phyloP scores from a whole-genome alignment of 2,113 vertebrate species.

The Hemibagrus wyckioides region DNA sequence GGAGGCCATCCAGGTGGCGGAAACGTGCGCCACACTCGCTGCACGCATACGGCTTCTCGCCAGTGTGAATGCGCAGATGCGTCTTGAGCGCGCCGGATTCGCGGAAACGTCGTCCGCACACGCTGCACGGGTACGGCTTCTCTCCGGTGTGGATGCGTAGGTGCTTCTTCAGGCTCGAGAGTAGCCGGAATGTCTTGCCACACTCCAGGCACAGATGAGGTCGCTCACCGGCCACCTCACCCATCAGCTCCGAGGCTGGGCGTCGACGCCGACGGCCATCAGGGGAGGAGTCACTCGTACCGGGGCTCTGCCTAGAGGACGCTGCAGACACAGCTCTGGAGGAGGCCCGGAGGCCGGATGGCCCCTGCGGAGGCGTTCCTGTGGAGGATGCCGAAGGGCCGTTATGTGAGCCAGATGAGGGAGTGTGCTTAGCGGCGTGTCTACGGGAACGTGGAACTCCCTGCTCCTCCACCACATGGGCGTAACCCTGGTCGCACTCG shows the following conservation, averaged over 20 bases:
- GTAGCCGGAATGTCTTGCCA: conserved; percentile 78
- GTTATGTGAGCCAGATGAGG: conserved; percentile 59
- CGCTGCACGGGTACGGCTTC: conserved; percentile 77
- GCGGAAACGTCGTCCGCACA: conserved; percentile 77
- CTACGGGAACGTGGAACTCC: conserved; percentile 60
- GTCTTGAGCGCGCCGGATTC: conserved; percentile 79
- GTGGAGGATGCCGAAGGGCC: conserved; percentile 43
- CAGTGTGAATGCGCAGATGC: conserved; percentile 79
- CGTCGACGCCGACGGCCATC: conserved; percentile 65
- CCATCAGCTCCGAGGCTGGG: conserved; percentile 54
- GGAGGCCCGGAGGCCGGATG: conserved; percentile 21
- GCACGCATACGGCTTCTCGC: conserved; percentile 79
- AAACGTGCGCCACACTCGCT: conserved; percentile 77
- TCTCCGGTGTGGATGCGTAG: conserved; percentile 80
- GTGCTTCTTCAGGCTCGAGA: conserved; percentile 81
- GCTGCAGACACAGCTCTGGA: conserved; percentile 49
- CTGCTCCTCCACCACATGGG: conserved; percentile 64
- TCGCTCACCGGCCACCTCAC: conserved; percentile 65
- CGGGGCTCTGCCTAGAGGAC: conserved; percentile 57
- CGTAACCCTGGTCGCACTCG: conserved; percentile 66
- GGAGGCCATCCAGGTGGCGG: conserved; percentile 77
- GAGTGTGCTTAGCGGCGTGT: conserved; percentile 47
- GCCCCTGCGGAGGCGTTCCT: conserved; percentile 44
- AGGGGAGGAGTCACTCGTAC: conserved; percentile 45
- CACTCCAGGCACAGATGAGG: conserved; percentile 79